Base-by-base conservation (phyloP, 2,797 vertebrate genomes). In the Chaetophractus vellerosus region DNA sequence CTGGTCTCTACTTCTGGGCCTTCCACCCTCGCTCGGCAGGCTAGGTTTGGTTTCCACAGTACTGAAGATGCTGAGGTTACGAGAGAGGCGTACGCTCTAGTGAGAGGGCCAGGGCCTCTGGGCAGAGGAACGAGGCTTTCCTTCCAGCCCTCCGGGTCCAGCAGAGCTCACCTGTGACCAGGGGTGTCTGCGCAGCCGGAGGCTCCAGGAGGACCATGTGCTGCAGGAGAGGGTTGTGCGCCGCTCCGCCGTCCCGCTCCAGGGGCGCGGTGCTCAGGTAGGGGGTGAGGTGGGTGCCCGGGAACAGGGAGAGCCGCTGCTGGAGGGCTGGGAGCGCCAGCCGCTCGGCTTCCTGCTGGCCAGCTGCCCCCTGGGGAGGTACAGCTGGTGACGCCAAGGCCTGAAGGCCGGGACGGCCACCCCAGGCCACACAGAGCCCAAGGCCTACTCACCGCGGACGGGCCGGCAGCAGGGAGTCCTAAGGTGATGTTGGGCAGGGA, bases 401-500 rank as follows among this genome's bases (percentile, higher is more conserved):
- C 90, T 36, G 1, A 2, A 1, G 19, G 31, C 64, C 33, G 1
- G 1, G 5, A 5, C 5, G 10, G 1, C 64, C 10, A 0, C 23
- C 0, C 14, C 36, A 2, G 0, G 0, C 9, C 11, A 1, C 4
- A 3, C 3, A 9, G 33, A 18, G 75, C 85, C 33, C 0, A 64
- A 18, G 0, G 6, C 2, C 9, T 38, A 99, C 99, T 99, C 97
- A 99, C 99, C 2, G 98, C 98, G 6, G 99, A 98, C 38, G 99
- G 99, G 75, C 99, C 98, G 0, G 99, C 99, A 76, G 99, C 99
- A 21, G 99, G 99, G 84, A 99, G 98, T 52, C 99, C 99, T 94
- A 99, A 98, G 0, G 99, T 99, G 98, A 99, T 99, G 98, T 99
- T 99, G 98, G 99, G 99, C 97, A 99, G 98, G 88, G 99, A 99